Evolutionary conservation across 2,113 vertebrate genomes (phyloP), one percentile per base, ranked within the genome.

Genomic region (Conger conger): DNA sequence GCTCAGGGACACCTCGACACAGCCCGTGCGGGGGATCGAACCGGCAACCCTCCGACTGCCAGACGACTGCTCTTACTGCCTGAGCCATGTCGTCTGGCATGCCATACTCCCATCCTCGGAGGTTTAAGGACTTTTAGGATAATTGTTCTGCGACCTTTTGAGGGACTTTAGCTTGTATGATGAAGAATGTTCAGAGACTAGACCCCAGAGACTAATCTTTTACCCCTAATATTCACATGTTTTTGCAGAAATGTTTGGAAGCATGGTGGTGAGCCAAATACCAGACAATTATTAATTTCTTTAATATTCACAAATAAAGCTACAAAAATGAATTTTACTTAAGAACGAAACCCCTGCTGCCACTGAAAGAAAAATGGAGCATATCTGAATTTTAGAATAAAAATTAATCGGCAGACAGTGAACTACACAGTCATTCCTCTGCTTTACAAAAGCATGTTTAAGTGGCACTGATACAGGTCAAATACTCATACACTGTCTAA

Each of bases 371-470:
- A 63, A 63, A 63, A 63, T 63, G 20, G 23, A 63, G 20, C 57
- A 23, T 3, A 63, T 27, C 27, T 63, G 57, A 63, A 20, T 2
- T 27, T 63, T 63, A 3, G 23, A 63, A 23, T 1, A 63, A 63
- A 27, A 27, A 3, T 27, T 23, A 63, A 63, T 63, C 20, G 23
- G 57, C 57, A 63, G 57, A 18, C 57, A 23, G 57, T n/a, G n/a
- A n/a, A 42, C n/a, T n/a, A 53, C 57, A 63, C 57, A 63, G 18
- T 63, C 57, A 27, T 23, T 63, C 45, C 23, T 81, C 45, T 60
- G 50, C 80, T 82, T 82, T 82, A 82, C 33, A 60, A 82, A 82
- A 82, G 80, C 80, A 82, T 35, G 18, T 36, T 60, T 17, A n/a
- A 81, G 27, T 54, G 30, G 45, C 80, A 82, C 80, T 57, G 50